phyloP scores from a whole-genome alignment of 2,888 invertebrate genomes.

The Drosophila niveifrons region DNA sequence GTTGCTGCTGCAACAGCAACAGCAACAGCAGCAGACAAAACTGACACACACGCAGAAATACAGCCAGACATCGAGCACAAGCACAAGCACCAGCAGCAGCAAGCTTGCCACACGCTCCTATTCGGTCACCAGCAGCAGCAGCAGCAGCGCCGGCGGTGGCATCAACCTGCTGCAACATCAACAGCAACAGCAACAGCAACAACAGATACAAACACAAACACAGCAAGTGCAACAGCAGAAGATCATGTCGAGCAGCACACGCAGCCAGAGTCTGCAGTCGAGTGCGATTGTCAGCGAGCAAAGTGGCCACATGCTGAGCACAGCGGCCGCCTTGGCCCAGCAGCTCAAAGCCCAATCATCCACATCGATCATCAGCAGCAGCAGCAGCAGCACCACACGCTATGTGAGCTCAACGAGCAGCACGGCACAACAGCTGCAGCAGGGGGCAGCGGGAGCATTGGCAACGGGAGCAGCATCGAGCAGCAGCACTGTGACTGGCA shows the following conservation, averaged over 20 bases:
- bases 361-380: conserved; percentile 80
- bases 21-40: conserved; percentile 56
- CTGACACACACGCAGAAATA: conserved; percentile 50
- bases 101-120: conserved; percentile 76
- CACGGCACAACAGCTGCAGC: conserved; percentile 11
- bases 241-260: conserved; percentile 78
- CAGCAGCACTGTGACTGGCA: not conserved
- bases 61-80: conserved; percentile 64
- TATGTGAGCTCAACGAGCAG: conserved; percentile 55
- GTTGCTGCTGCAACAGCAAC: conserved; percentile 41
- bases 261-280: conserved; percentile 84
- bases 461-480: conserved; percentile 32
- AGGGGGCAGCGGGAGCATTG: no score
- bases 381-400: conserved; percentile 64
- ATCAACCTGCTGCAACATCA: conserved; percentile 28
- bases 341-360: conserved; percentile 85
- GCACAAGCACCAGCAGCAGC: conserved; percentile 56
- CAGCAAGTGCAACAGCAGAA: conserved; percentile 76
- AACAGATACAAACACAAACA: conserved; percentile 62
- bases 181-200: conserved; percentile 28
- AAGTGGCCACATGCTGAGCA: conserved; percentile 52
- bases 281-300: conserved; percentile 76
- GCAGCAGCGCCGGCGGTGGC: conserved; percentile 57
- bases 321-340: conserved; percentile 85
- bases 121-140: conserved; percentile 66